Evolutionary conservation across 2,888 invertebrate genomes (phyloP).

Genomic region (Cheilosia urbana): DNA sequence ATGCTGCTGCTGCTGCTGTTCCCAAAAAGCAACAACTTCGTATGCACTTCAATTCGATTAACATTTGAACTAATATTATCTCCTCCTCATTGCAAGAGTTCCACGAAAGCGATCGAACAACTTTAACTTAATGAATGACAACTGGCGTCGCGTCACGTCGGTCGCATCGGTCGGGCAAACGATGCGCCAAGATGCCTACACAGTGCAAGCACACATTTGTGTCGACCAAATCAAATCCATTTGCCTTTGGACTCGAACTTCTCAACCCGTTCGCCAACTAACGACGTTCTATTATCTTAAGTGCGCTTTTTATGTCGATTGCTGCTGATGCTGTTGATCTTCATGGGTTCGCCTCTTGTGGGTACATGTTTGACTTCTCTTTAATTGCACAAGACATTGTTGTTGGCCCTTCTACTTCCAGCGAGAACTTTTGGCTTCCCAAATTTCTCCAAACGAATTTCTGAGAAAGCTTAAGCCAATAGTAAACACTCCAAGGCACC

Average conservation of each 20-base stretch:
- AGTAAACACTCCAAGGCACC: constrained; percentile 59
- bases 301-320: constrained; percentile 76
- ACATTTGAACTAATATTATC: constrained; percentile 75
- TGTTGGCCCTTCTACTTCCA: constrained; percentile 14
- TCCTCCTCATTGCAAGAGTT: constrained; percentile 46
- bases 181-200: not conserved
- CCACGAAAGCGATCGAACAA: constrained; percentile 48
- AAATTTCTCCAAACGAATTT: constrained; percentile 55
- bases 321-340: constrained; percentile 52
- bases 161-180: not conserved
- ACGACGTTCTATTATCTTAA: constrained; percentile 78
- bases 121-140: constrained; percentile 66
- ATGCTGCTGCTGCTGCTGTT: constrained; percentile 43
- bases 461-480: constrained; percentile 65
- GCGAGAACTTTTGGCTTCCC: constrained; percentile 37
- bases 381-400: constrained; percentile 25
- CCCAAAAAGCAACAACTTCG: constrained; percentile 56
- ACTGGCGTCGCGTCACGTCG: not conserved
- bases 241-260: constrained; percentile 9
- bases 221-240: constrained; percentile 54
- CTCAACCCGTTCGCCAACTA: constrained; percentile 57
- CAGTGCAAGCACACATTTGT: not conserved
- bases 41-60: constrained; percentile 75
- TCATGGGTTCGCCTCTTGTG: not conserved
- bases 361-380: not conserved